Evolutionary conservation across 2,113 vertebrate species (phyloP).

Genomic region (Upupa epops): DNA sequence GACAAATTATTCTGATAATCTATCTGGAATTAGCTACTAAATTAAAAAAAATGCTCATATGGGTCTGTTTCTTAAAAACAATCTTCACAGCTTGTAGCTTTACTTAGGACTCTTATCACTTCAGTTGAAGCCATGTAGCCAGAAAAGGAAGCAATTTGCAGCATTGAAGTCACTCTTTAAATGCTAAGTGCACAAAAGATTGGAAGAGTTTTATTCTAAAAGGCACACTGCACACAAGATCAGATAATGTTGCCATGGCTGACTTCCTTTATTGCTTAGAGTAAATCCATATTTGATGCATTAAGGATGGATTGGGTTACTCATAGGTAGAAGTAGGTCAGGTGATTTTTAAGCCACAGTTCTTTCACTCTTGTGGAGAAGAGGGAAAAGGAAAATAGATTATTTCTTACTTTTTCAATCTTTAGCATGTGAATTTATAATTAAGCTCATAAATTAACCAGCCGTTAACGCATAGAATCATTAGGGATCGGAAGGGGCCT

Average conservation of each 20-base stretch:
- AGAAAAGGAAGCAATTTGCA: slow-evolving; percentile 13
- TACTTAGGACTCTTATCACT: neutral
- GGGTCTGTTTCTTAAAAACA: neutral
- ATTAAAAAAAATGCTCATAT: neutral
- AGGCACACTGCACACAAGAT: neutral
- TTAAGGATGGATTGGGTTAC: slow-evolving; percentile 26
- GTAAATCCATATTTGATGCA: slow-evolving; percentile 51
- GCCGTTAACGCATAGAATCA: slow-evolving; percentile 36
- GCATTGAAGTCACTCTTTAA: neutral
- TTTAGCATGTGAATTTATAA: neutral
- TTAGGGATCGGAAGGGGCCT: too few relatives aligned
- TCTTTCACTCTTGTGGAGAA: neutral
- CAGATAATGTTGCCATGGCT: slow-evolving; percentile 42
- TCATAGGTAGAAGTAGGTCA: neutral
- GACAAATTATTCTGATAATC: neutral
- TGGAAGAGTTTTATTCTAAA: slow-evolving; percentile 11
- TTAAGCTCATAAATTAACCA: neutral
- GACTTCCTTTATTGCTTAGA: slow-evolving; percentile 51
- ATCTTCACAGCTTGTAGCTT: neutral
- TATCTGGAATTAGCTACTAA: neutral
- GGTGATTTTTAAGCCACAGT: neutral
- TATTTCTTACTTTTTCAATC: neutral
- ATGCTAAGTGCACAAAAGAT: neutral
- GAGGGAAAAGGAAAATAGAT: neutral
- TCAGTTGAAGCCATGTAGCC: neutral